phyloP scores from a whole-genome alignment of 1,140 invertebrate genomes.

The Coenobita brevimanus region DNA sequence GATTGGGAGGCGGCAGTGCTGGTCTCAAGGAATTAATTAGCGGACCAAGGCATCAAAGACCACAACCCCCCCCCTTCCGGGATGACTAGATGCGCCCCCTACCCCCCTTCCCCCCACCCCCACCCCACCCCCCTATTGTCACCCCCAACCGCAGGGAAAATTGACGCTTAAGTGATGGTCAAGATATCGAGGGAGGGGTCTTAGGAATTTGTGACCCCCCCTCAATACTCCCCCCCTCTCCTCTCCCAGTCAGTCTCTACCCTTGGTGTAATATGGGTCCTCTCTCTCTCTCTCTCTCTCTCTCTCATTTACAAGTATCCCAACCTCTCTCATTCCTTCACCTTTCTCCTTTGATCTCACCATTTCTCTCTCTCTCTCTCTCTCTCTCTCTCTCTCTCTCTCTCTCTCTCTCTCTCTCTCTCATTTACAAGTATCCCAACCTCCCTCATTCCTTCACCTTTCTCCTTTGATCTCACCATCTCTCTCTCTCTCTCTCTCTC shows the following conservation, averaged over 20 bases:
- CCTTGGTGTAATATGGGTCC: no score
- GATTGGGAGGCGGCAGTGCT: no score
- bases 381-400: no score
- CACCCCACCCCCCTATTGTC: slow-evolving; percentile 49
- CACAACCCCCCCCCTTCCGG: neutral
- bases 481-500: neutral
- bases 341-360: neutral
- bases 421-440: no score
- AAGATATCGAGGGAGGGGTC: slow-evolving; percentile 30
- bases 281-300: slow-evolving; percentile 4
- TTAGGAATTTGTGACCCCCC: slow-evolving; percentile 13
- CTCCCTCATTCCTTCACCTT: no score
- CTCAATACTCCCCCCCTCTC: neutral
- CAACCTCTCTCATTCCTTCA: neutral
- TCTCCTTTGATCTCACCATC: neutral
- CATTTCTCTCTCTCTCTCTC: neutral
- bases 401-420: neutral
- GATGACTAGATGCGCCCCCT: neutral
- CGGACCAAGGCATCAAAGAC: no score
- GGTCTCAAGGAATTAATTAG: no score
- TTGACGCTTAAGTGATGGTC: slow-evolving; percentile 59
- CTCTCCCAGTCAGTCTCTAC: no score
- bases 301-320: no score
- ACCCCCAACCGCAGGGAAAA: slow-evolving; percentile 42
- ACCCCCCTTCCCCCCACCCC: neutral